Evolutionary conservation across 2,888 invertebrate genomes (phyloP).

Genomic region (Synergus laeviventris): DNA sequence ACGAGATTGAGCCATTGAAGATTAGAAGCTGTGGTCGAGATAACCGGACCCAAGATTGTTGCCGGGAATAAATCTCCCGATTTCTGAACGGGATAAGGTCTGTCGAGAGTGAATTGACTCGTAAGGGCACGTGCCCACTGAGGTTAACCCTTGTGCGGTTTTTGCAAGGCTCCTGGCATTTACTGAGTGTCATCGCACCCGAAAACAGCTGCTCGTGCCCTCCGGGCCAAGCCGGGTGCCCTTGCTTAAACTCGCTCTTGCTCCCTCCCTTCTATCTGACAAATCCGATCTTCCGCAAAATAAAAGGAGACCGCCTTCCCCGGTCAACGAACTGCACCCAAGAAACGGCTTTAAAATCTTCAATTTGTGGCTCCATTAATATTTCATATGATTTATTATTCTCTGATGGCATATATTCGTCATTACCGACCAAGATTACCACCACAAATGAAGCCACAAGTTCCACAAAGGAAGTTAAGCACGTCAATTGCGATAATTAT

Average conservation of each 20-base stretch:
- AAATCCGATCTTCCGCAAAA: conserved; percentile 67
- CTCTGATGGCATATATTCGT: conserved; percentile 1
- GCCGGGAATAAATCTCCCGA: background rate
- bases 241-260: conserved; percentile 60
- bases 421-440: background rate
- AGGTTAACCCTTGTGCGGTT: conserved; percentile 56
- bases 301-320: conserved; percentile 51
- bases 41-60: too few relatives aligned
- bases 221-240: conserved; percentile 64
- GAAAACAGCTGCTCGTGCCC: conserved; percentile 68
- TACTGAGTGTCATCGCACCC: conserved; percentile 68
- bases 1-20: too few relatives aligned
- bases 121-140: conserved; percentile 62
- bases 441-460: background rate
- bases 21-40: too few relatives aligned
- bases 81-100: conserved; percentile 16
- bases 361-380: conserved; percentile 47
- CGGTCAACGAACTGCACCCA: conserved; percentile 53
- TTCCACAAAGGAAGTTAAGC: too few relatives aligned
- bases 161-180: conserved; percentile 52
- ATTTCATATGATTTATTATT: conserved; percentile 43
- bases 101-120: conserved; percentile 58
- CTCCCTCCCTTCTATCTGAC: conserved; percentile 61
- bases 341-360: conserved; percentile 41
- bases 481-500: too few relatives aligned